Percentiles rank a stretch among this genome's conserved stretches.
Conservation (phyloP, 2,113 vertebrate species). For the Cephalophus harveyi region DNA sequence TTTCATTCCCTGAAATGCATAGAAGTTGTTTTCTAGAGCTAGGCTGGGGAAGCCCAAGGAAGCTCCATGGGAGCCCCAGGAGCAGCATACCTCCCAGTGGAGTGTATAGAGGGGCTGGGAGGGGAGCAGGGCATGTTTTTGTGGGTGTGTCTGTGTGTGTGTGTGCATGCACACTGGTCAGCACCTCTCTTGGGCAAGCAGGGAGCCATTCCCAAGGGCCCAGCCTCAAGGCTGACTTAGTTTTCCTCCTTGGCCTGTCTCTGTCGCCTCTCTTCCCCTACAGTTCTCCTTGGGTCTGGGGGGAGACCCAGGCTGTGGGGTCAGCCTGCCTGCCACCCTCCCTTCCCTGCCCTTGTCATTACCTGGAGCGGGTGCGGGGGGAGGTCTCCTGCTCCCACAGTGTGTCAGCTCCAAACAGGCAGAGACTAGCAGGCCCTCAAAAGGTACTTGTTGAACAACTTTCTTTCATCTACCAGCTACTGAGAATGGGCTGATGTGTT, state of each 20-base stretch:
- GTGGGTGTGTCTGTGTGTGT: background rate
- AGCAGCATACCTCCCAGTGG: background rate
- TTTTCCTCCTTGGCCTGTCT: background rate
- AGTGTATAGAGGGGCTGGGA: background rate
- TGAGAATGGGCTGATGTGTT: background rate
- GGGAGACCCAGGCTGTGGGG: background rate
- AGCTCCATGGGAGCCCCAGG: background rate
- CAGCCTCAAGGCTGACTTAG: background rate
- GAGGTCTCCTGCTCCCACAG: background rate
- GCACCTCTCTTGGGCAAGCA: background rate
- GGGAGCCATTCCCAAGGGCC: background rate
- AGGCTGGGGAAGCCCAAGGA: background rate
- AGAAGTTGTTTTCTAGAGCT: background rate
- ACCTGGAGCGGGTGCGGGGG: background rate
- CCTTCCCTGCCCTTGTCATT: background rate
- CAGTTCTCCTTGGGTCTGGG: background rate
- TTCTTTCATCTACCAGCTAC: background rate
- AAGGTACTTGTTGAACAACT: background rate
- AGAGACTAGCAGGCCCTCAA: background rate
- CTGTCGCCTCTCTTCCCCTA: background rate
- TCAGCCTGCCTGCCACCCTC: background rate
- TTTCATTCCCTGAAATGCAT: background rate
- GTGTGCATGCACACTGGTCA: background rate
- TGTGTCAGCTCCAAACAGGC: background rate
- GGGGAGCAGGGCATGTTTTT: background rate